These are phyloP conservation scores for Latrodectus elegans DNA, from an alignment of 2,888 invertebrate species.

Conservation along the genomic window DNA sequence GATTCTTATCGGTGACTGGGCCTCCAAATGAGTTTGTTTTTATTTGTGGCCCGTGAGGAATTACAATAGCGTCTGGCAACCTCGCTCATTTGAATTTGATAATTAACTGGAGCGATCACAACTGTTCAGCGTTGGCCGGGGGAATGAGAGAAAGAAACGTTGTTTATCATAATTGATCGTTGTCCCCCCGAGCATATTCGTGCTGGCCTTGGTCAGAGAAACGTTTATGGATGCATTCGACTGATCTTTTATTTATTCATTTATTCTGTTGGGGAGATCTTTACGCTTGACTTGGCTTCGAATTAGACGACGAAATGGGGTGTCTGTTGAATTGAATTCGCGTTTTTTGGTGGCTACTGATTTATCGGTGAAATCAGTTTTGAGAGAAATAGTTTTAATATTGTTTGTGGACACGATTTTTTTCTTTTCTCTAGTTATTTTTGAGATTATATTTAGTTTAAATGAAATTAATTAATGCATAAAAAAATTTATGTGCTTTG, in stretches of 20 bases:
- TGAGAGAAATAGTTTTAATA: no score
- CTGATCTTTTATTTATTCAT: background rate
- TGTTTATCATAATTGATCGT: background rate
- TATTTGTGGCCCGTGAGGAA: background rate
- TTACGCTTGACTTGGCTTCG: background rate
- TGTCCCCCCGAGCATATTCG: background rate
- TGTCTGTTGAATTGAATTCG: background rate
- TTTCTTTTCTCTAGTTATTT: no score
- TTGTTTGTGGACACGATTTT: no score
- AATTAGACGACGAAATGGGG: background rate
- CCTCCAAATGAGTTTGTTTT: no score
- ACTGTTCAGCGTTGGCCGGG: background rate
- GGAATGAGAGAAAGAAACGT: background rate
- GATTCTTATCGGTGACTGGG: no score
- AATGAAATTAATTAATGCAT: no score
- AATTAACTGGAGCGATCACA: background rate
- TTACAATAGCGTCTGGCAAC: background rate
- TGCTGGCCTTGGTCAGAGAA: slow-evolving; percentile 1
- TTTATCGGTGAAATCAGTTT: no score
- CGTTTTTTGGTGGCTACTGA: no score
- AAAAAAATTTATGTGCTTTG: no score
- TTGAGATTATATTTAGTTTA: no score
- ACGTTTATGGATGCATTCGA: background rate
- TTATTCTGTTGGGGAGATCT: background rate
- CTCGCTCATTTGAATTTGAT: background rate